Base-by-base conservation (phyloP, 2,113 vertebrate species). In the Grantiella picta region DNA sequence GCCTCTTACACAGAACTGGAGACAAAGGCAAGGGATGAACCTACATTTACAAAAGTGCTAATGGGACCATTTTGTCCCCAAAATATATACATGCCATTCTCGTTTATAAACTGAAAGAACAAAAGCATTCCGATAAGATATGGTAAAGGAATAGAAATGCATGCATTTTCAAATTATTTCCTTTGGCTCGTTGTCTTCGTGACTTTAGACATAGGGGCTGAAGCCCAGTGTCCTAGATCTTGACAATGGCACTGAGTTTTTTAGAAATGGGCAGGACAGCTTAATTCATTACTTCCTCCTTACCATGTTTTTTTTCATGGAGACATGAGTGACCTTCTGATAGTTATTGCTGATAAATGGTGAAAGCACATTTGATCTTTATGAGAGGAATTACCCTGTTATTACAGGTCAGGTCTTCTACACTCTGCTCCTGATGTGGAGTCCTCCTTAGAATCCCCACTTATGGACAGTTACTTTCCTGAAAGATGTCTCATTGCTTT, bases 41-140 rank as follows among this genome's bases (percentile, higher is more conserved):
- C 8, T 57, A 16, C 28, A 45, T 61, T 77, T 70, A 53, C 19
- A 53, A 36, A 86, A 89, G 10, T 52, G 3, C 3, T 44, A 69
- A 25, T 23, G 20, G 3, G 33, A 13, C 8, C 15, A 18, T 71
- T 80, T 56, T 20, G 7, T 7, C 10, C 3, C 0, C 1, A 54
- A 70, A 61, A 59, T 11, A 38, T 25, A 15, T 7, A 35, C 7
- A 27, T 54, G 15, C 17, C 52, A 12, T n/a, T 78, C 17, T 78
- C 7, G 28, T 16, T 66, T 33, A 57, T 18, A 63, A 82, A 31
- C 12, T 33, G 44, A 69, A 86, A 69, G n/a, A 50, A 64, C 4
- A 63, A n/a, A 79, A 25, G 0, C 0, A 0, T 40, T 88, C 14
- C 21, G 72, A 20, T 4, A n/a, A 52, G 14, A 54, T 19, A 20